A percentile compares a stretch with the other conserved stretches of the same genome.
Evolutionary conservation across 2,888 invertebrate genomes (phyloP).

Genomic region (Tuberolachnus salignus): DNA sequence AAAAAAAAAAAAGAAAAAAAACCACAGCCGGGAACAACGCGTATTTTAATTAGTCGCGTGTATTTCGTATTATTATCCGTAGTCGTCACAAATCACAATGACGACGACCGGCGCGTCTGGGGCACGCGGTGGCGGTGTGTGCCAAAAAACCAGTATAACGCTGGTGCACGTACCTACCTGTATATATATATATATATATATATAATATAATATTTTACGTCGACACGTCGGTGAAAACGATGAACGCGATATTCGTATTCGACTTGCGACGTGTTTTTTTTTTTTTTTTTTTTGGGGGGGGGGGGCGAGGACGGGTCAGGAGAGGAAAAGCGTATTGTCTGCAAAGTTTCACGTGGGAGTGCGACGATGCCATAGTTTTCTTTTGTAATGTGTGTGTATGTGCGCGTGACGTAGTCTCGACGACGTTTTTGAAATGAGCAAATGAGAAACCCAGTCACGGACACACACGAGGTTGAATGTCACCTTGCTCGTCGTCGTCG

Average conservation of each 20-base stretch:
- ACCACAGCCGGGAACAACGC: background rate
- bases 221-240: background rate
- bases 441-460: slow-evolving; percentile 56
- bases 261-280: background rate
- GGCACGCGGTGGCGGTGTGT: background rate
- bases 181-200: background rate
- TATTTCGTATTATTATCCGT: too few relatives aligned
- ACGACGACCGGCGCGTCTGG: too few relatives aligned
- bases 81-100: background rate
- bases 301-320: too few relatives aligned
- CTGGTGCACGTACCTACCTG: background rate
- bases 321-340: slow-evolving; percentile 31
- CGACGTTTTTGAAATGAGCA: slow-evolving; percentile 48
- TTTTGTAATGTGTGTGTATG: slow-evolving; percentile 14
- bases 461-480: slow-evolving; percentile 56
- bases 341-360: slow-evolving; percentile 53
- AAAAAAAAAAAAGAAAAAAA: too few relatives aligned
- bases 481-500: slow-evolving; percentile 51
- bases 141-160: background rate
- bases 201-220: background rate
- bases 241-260: slow-evolving; percentile 5
- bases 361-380: slow-evolving; percentile 45
- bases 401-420: slow-evolving; percentile 24
- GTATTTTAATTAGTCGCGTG: background rate
- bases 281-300: too few relatives aligned